Evolutionary conservation across 2,113 vertebrate genomes (phyloP).

Genomic region (Spermophilus dauricus): DNA sequence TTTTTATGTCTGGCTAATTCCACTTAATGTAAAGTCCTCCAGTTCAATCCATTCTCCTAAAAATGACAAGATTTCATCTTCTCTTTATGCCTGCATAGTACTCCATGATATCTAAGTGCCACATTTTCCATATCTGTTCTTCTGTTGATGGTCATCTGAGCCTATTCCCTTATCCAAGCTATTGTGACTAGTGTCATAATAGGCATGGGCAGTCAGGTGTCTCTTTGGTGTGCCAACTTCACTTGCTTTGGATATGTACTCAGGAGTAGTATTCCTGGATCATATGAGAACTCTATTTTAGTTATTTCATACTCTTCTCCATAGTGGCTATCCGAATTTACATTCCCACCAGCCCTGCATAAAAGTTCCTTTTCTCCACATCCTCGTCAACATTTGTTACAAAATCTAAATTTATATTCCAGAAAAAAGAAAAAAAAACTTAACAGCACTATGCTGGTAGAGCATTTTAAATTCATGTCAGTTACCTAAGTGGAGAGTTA

Average conservation of each 20-base stretch:
- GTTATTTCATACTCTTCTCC: not conserved
- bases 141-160: not conserved
- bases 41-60: not conserved
- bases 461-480: not conserved
- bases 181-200: not conserved
- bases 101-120: not conserved
- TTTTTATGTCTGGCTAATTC: not conserved
- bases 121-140: not conserved
- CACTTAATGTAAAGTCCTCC: not conserved
- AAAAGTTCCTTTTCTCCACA: not conserved
- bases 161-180: not conserved
- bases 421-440: not conserved
- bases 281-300: not conserved
- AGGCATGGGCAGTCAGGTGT: not conserved
- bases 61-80: not conserved
- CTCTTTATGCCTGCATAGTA: not conserved
- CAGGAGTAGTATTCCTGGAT: not conserved
- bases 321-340: not conserved
- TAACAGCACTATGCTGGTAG: not conserved
- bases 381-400: not conserved
- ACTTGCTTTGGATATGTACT: not conserved
- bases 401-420: slow-evolving; percentile 19
- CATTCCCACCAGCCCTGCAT: not conserved
- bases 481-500: not conserved
- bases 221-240: not conserved